These are phyloP conservation scores for Gasterosteus nipponicus DNA, from an alignment of 2,113 vertebrate genomes.

Conservation along the genomic window DNA sequence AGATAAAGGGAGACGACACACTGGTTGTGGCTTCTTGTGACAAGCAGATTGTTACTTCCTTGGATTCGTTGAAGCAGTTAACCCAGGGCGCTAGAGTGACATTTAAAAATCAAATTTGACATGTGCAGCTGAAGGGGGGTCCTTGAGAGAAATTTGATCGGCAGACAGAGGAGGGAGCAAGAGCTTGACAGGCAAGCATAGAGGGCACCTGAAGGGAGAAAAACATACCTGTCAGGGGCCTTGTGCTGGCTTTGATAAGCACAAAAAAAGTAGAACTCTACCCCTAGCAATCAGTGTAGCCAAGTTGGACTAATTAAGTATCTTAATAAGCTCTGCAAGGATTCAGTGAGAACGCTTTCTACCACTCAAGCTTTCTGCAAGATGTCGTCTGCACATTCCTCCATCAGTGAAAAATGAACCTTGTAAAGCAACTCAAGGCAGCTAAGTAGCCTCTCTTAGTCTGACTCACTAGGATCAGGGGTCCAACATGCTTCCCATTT, in stretches of 20 bases:
- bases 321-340: conserved; percentile 32
- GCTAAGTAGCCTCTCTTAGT: not conserved
- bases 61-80: conserved; percentile 34
- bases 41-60: conserved; percentile 36
- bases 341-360: conserved; percentile 33
- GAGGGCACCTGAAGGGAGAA: conserved; percentile 16
- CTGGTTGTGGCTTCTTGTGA: conserved; percentile 43
- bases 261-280: conserved; percentile 13
- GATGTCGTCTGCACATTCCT: conserved; percentile 11
- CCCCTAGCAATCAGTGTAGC: conserved; percentile 47
- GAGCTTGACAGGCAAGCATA: conserved; percentile 30
- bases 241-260: conserved; percentile 14
- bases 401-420: not conserved
- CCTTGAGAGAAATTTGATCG: conserved; percentile 28
- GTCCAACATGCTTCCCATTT: conserved; percentile 20
- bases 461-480: conserved; percentile 3
- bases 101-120: conserved; percentile 51
- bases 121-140: conserved; percentile 18
- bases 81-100: conserved; percentile 35
- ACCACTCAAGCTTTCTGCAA: not conserved
- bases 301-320: conserved; percentile 62
- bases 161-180: conserved; percentile 2
- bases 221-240: not conserved
- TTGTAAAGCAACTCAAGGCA: conserved; percentile 1
- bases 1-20: conserved; percentile 28